These are phyloP conservation scores for Pomatorhinus ruficollis DNA, from an alignment of 2,113 vertebrate species.

Conservation along the genomic window DNA sequence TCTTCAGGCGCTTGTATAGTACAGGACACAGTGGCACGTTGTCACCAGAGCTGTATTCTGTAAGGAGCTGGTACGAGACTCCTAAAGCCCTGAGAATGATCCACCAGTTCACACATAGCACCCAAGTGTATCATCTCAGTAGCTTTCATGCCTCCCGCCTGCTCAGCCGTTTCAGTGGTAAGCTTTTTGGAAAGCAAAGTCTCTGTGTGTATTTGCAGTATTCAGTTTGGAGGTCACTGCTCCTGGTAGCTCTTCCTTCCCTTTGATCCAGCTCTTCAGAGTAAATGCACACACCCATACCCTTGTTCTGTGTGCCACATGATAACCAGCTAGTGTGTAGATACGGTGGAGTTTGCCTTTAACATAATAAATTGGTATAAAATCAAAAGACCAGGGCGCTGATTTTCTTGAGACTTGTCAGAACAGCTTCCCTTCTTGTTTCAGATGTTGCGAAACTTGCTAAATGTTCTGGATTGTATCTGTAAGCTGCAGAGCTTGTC, in stretches of 20 bases:
- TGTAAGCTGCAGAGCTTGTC: neutral
- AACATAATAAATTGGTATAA: neutral
- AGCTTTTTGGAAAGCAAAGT: neutral
- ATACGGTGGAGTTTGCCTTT: neutral
- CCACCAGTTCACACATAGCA: neutral
- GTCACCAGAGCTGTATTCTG: neutral
- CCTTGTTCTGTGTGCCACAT: neutral
- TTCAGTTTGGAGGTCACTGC: neutral
- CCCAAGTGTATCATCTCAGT: neutral
- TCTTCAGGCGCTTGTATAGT: neutral
- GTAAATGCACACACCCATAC: neutral
- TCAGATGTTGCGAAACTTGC: neutral
- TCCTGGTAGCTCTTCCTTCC: neutral
- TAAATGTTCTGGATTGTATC: neutral
- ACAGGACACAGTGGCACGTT: neutral
- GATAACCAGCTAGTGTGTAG: neutral
- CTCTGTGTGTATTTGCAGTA: neutral
- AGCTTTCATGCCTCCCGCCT: neutral
- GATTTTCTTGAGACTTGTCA: neutral
- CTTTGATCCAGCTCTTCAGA: neutral
- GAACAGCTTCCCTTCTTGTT: neutral
- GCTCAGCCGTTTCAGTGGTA: neutral
- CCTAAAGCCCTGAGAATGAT: neutral
- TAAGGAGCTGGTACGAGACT: neutral
- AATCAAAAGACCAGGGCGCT: neutral